Conservation (phyloP, 2,888 invertebrate species). For the Galeruca laticollis region DNA sequence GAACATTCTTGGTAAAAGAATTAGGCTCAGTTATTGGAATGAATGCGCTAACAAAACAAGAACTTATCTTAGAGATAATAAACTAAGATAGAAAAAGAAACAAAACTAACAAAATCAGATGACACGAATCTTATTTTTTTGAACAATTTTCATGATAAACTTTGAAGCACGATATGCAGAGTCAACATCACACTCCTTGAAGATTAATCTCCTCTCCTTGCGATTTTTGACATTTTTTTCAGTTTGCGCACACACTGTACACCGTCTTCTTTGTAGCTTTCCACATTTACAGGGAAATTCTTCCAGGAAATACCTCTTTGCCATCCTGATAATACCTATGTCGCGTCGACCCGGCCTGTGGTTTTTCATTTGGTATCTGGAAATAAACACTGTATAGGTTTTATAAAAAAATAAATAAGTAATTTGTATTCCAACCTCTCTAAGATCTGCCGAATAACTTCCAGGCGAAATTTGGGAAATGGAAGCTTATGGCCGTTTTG, state of each 20-base stretch:
- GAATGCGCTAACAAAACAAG: too few species aligned
- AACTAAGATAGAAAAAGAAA: too few species aligned
- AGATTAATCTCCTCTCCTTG: conserved; percentile 35
- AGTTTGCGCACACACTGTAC: conserved; percentile 37
- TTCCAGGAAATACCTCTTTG: conserved; percentile 14
- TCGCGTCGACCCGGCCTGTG: not conserved
- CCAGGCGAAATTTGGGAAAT: conserved; percentile 37
- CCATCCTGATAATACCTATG: conserved; percentile 7
- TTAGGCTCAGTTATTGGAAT: too few species aligned
- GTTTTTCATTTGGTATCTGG: too few species aligned
- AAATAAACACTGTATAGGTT: too few species aligned
- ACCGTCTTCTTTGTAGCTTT: conserved; percentile 32
- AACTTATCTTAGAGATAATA: too few species aligned
- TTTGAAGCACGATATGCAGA: conserved; percentile 32
- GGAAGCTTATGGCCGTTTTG: conserved; percentile 21
- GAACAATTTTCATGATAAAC: conserved; percentile 34
- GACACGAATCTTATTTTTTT: conserved; percentile 12
- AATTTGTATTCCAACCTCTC: conserved; percentile 32
- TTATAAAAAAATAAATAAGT: too few species aligned
- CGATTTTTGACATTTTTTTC: conserved; percentile 27
- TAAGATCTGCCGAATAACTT: conserved; percentile 35
- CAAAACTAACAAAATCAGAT: too few species aligned
- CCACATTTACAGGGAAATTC: conserved; percentile 24
- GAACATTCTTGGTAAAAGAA: too few species aligned
- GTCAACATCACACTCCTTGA: conserved; percentile 35